Base-by-base conservation (phyloP, 2,888 invertebrate species). In the Pilophorus perplexus region DNA sequence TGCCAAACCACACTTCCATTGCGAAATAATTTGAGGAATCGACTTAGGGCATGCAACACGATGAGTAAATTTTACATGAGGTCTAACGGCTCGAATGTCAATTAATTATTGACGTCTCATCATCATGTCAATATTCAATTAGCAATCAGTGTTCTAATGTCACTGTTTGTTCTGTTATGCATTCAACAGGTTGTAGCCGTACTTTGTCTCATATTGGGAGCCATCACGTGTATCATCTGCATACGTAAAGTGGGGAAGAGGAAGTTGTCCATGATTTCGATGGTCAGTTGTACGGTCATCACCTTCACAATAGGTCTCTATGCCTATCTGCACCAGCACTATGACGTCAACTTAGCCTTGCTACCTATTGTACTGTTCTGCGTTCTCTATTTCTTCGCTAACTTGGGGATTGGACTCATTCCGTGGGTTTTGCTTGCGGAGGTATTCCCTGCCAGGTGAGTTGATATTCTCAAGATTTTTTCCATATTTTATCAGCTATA, bases 361-460 rank as follows among this genome's bases (percentile, higher is more conserved):
- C 70, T 79, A 1, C 81, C 82, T 0, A 71, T 80, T 37, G 72
- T 76, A 0, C 72, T 80, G 38, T 80, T 82, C 72, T 79, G 79
- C 60, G 66, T 75, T 0, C 72, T 81, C 50, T 77, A 78, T 2
- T 72, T 78, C 12, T 79, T 78, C 68, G 78, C 77, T 40, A 80
- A 78, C 48, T 3, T 74, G 6, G 77, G 77, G 0, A 73, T 77
- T 5, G 75, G 78, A 2, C 78, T 79, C 12, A 75, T 83, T 14
- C 81, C 82, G 1, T 84, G 83, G 83, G 79, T 82, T 67, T 71
- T 83, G 44, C 76, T 83, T 5, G 81, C 82, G 66, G 83, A 84
- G 75, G 79, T 84, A 5, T 83, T 83, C 70, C 82, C 83, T 0
- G 80, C 82, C 70, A 81, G 81, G 82, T 82, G 73, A 52, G 33